phyloP scores from a whole-genome alignment of 2,113 vertebrate genomes.

The Barbus barbus region DNA sequence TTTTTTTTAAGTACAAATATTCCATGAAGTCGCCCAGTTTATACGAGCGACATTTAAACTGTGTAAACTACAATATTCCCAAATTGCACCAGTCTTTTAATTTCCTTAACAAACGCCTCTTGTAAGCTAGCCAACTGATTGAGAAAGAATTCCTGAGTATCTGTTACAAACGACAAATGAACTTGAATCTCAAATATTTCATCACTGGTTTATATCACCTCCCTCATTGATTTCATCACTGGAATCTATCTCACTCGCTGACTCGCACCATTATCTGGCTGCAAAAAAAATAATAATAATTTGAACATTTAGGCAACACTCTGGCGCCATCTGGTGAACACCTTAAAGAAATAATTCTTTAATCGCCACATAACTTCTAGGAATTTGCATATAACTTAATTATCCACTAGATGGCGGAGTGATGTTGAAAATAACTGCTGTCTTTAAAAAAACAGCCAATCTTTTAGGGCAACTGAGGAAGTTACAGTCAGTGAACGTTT shows the following conservation, averaged over 20 bases:
- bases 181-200: not conserved
- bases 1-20: not conserved
- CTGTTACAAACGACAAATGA: constrained; percentile 3
- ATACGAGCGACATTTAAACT: too few species aligned
- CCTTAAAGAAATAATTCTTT: not conserved
- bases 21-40: not conserved
- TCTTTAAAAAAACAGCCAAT: too few species aligned
- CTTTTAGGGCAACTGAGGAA: too few species aligned
- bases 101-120: not conserved
- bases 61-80: not conserved
- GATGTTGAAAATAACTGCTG: not conserved
- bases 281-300: too few species aligned
- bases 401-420: constrained; percentile 28
- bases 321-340: constrained; percentile 34
- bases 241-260: not conserved
- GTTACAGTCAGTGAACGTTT: too few species aligned
- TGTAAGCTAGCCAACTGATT: not conserved
- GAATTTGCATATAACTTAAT: not conserved
- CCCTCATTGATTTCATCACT: not conserved
- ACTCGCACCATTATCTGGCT: too few species aligned
- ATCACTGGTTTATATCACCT: constrained; percentile 20
- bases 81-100: not conserved
- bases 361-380: too few species aligned
- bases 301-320: not conserved
- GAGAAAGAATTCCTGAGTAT: constrained; percentile 22